Evolutionary conservation across 2,888 invertebrate genomes (phyloP).

Genomic region (Microplitis deprimator): DNA sequence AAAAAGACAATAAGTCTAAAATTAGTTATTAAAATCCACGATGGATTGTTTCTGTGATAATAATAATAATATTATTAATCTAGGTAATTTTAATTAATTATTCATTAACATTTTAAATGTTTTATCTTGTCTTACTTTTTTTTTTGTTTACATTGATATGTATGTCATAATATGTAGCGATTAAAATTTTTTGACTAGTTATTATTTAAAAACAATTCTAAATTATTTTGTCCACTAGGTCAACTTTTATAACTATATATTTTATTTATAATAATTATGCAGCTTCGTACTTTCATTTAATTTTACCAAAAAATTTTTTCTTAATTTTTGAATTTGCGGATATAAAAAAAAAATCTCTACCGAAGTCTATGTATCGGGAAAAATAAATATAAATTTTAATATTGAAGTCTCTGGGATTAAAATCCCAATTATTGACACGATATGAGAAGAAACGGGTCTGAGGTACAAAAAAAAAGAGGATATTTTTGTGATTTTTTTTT

Average conservation of each 20-base stretch:
- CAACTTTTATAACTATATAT: background rate
- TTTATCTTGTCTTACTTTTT: background rate
- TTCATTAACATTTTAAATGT: background rate
- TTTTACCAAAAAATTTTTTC: too few relatives aligned
- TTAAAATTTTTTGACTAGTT: background rate
- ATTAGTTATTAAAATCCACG: background rate
- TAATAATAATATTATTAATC: background rate
- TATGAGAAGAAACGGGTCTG: too few relatives aligned
- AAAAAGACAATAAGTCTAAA: background rate
- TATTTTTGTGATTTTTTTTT: too few relatives aligned
- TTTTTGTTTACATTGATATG: background rate
- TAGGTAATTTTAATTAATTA: background rate
- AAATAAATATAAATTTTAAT: too few relatives aligned
- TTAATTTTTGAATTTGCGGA: too few relatives aligned
- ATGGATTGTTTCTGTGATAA: background rate
- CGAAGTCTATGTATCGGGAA: too few relatives aligned
- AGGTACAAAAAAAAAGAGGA: too few relatives aligned
- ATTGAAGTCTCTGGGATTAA: too few relatives aligned
- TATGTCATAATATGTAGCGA: background rate
- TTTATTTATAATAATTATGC: background rate
- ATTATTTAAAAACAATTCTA: background rate
- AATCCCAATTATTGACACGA: too few relatives aligned
- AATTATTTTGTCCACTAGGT: background rate
- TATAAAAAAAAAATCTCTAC: too few relatives aligned
- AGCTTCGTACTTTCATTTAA: background rate